These are phyloP conservation scores for Carcharodon carcharias DNA, from an alignment of 2,797 vertebrate genomes.

Conservation along the genomic window DNA sequence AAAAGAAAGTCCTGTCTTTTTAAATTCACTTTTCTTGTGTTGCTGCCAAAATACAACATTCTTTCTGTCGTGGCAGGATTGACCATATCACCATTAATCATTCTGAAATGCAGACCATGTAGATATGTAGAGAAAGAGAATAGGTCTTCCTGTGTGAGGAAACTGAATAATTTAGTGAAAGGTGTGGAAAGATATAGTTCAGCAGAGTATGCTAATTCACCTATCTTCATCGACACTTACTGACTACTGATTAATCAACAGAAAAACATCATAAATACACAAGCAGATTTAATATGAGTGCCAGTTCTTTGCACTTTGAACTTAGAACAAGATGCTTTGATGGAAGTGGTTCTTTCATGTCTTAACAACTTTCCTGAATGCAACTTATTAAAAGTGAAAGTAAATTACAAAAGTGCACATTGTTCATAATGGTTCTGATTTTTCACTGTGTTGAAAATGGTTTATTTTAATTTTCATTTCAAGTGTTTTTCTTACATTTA, in stretches of 20 bases:
- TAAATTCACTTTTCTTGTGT: neutral
- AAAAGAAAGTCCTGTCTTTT: neutral
- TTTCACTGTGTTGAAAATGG: neutral
- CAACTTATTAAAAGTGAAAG: neutral
- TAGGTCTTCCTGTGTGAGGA: neutral
- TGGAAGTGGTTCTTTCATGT: neutral
- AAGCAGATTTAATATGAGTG: neutral
- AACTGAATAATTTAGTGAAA: neutral
- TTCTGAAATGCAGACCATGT: neutral
- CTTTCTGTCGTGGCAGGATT: neutral
- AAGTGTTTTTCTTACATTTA: neutral
- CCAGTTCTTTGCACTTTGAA: neutral
- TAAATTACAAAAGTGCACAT: neutral
- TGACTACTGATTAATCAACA: neutral
- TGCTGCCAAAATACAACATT: neutral
- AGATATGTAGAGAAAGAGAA: neutral
- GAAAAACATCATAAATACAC: neutral
- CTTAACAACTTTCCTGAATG: neutral
- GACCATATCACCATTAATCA: neutral
- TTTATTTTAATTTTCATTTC: neutral
- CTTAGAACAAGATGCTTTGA: neutral
- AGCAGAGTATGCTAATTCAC: neutral
- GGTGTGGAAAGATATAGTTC: neutral
- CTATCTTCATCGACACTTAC: neutral
- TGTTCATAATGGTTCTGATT: neutral